Evolutionary conservation across 2,888 invertebrate genomes (phyloP), one percentile per base, ranked within the genome.

Genomic region (Trissoscelio sp.): DNA sequence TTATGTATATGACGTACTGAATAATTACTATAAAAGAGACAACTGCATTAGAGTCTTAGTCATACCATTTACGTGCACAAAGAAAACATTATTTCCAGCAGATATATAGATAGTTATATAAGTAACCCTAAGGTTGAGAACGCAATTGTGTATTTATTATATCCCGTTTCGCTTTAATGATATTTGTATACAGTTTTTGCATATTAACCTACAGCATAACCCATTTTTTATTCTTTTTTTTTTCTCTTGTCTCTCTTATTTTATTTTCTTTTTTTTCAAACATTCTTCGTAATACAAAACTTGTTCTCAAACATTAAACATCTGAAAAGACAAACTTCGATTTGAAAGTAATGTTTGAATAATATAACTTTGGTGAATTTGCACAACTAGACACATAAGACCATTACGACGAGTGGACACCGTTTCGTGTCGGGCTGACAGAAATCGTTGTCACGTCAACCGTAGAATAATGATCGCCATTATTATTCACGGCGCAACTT

Each of bases 41-140:
- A 70, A 80, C 66, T 70, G 58, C 70, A 66, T 80, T 75, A 58
- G 51, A 57, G 53, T 55, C 64, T 42, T 57, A 51, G 70, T 51
- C 80, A 53, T 75, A 66, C 75, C 80, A 70, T 80, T 80, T 80
- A 53, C 22, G 74, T 42, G 28, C 18, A 64, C 80, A 80, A 80
- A 75, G 80, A 70, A 70, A 75, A 64, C 80, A 64, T 74, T 69
- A 79, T 69, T 74, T 67, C 48, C 39, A 62, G 64, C n/a, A 66
- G 75, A 80, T 80, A 48, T 69, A 64, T 66, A 70, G 80, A 80
- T 73, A 75, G 74, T 80, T 80, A 70, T 70, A 58, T 80, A 80
- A 80, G 79, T 24, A 31, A 42, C 60, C 11, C 22, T 31, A 42
- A 57, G 58, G 44, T 73, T 46, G 28, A 34, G 42, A 58, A 42